Percentiles rank a stretch among this genome's conserved stretches.
Evolutionary conservation across 2,113 vertebrate genomes (phyloP).

Genomic region (Lasiurus cinereus): DNA sequence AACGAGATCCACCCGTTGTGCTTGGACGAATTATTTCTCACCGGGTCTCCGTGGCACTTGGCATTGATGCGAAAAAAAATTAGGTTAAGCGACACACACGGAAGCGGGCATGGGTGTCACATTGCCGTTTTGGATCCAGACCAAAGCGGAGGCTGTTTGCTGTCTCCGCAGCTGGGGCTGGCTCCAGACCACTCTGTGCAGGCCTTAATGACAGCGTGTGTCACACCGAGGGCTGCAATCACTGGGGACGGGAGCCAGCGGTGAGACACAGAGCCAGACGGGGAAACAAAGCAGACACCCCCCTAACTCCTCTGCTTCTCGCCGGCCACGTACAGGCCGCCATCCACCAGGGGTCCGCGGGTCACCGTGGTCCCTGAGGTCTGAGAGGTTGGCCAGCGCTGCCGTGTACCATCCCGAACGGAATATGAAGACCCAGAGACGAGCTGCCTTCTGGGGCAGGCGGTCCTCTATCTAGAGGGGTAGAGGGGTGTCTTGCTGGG

Average conservation of each 20-base stretch:
- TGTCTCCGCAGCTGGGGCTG: neutral
- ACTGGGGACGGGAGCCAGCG: neutral
- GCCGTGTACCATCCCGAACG: neutral
- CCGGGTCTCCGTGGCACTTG: constrained; percentile 1
- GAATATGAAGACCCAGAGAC: neutral
- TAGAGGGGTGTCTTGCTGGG: neutral
- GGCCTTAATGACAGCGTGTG: no score
- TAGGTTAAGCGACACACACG: constrained; percentile 38
- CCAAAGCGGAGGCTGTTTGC: neutral
- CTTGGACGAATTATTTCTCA: neutral
- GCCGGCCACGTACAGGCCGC: no score
- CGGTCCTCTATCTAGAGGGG: neutral
- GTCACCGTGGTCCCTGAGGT: no score
- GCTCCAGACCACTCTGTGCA: no score
- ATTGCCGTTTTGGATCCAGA: neutral
- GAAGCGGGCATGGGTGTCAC: neutral
- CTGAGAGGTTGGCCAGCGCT: no score
- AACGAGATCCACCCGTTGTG: neutral
- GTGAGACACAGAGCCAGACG: neutral
- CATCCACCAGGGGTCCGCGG: no score
- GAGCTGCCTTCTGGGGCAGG: neutral
- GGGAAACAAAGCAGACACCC: neutral
- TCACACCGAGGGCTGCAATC: rapidly evolving
- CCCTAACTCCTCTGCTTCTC: neutral
- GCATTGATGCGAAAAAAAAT: constrained; percentile 47